Evolutionary conservation across 2,797 vertebrate species (phyloP).

Genomic region (Anguilla pacifica): DNA sequence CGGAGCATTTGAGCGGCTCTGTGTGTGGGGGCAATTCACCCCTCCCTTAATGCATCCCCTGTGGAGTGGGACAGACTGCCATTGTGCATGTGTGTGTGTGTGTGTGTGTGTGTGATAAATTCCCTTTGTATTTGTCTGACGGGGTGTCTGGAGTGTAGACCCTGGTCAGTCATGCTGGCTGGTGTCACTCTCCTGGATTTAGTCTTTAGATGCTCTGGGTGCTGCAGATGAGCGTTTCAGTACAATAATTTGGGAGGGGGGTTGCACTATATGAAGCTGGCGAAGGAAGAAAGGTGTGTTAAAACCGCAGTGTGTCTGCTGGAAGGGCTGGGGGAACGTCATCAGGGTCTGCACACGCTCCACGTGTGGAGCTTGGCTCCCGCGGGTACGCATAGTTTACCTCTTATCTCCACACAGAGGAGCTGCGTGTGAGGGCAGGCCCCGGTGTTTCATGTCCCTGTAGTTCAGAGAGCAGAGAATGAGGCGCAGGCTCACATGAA

Average conservation of each 20-base stretch:
- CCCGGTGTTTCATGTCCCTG: neutral
- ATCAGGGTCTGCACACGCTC: neutral
- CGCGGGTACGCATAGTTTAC: neutral
- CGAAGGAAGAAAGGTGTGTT: neutral
- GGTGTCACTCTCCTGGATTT: neutral
- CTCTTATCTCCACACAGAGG: neutral
- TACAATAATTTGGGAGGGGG: neutral
- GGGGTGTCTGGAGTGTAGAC: conserved; percentile 21
- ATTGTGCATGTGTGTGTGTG: conserved; percentile 39
- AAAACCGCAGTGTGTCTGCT: neutral
- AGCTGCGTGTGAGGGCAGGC: neutral
- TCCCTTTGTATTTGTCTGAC: conserved; percentile 38
- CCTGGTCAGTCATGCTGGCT: conserved; percentile 1
- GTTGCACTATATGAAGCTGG: neutral
- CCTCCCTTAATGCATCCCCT: conserved; percentile 57
- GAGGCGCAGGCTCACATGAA: neutral
- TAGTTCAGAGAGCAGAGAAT: neutral
- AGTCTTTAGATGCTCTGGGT: conserved; percentile 37
- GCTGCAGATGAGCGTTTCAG: conserved; percentile 22
- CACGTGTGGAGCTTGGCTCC: neutral
- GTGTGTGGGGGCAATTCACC: conserved; percentile 30
- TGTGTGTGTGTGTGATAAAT: conserved; percentile 26
- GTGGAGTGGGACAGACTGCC: conserved; percentile 62
- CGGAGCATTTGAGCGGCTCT: conserved; percentile 51
- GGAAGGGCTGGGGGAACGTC: neutral